Base-by-base conservation (phyloP, 2,888 invertebrate genomes). In the Eremobia ochroleuca region DNA sequence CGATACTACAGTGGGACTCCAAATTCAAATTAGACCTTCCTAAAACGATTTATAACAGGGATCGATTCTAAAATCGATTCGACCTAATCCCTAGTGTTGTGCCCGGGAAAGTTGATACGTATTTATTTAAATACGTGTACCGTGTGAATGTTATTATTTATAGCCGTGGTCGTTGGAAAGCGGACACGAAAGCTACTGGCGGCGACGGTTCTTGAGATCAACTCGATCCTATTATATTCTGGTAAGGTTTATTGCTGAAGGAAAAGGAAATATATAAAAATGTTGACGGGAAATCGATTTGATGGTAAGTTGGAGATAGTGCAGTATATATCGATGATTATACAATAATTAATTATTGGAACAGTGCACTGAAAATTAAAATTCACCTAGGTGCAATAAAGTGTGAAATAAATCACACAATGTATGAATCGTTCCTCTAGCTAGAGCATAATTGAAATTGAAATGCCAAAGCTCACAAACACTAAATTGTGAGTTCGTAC, bases 91-190 rank as follows among this genome's bases (percentile, higher is more conserved):
- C 80, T 80, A 82, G 72, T 73, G 62, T 37, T 55, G 65, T 81
- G 31, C 68, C n/a, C 74, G 87, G 90, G 94, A 94, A 94, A 94
- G 94, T 87, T 90, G 92, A 91, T 91, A 91, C 90, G 90, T 91
- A 91, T 92, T 92, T 93, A 94, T 94, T 93, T 91, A 91, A 92
- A 92, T 90, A 89, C 90, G 79, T 81, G 76, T 77, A 87, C 89
- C 92, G 93, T 94, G 94, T 91, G 94, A 93, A 94, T 91, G 92
- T 92, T 93, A 94, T 94, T 94, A 94, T 95, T 94, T 94, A 94
- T 94, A 92, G 93, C 81, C 43, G 82, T 76, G 84, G 84, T 83
- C 79, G 87, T 89, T 93, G 91, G 94, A 94, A 94, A 95, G 94
- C 91, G 87, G 77, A 62, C 79, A 86, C 70, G 90, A 90, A 92